These are phyloP conservation scores for Lanistes nyassanus DNA, from an alignment of 1,140 invertebrate species.

Conservation along the genomic window DNA sequence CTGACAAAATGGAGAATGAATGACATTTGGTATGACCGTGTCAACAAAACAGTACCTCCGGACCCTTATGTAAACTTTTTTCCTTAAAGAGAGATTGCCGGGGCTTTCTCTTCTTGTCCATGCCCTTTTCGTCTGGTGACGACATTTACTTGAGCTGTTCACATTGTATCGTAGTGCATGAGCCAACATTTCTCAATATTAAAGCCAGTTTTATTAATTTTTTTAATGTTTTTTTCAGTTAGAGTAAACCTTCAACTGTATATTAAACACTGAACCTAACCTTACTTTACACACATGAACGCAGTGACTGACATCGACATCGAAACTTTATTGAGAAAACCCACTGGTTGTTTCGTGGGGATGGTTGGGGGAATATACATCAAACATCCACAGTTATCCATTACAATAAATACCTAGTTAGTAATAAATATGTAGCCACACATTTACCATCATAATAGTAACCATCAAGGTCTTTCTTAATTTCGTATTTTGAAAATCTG, in stretches of 20 bases:
- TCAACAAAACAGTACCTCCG: too few species aligned
- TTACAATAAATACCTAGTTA: neutral
- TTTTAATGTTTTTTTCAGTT: too few species aligned
- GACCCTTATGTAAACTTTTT: too few species aligned
- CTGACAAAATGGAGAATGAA: neutral
- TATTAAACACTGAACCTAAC: neutral
- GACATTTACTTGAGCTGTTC: neutral
- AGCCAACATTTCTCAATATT: neutral
- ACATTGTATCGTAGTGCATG: neutral
- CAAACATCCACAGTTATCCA: neutral
- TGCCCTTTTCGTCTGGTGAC: too few species aligned
- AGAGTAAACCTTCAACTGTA: too few species aligned
- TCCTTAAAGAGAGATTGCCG: too few species aligned
- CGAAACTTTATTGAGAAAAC: neutral
- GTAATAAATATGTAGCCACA: neutral
- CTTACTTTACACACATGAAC: neutral
- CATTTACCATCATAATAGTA: neutral
- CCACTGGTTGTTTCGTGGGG: neutral
- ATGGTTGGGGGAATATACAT: too few species aligned
- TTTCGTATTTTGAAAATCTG: too few species aligned
- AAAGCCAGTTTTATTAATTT: too few species aligned
- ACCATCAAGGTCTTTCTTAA: neutral
- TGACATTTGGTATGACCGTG: neutral
- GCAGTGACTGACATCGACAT: neutral
- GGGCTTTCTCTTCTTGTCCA: too few species aligned